Evolutionary conservation across 2,888 invertebrate genomes (phyloP).

Genomic region (Ectemnius continuus): DNA sequence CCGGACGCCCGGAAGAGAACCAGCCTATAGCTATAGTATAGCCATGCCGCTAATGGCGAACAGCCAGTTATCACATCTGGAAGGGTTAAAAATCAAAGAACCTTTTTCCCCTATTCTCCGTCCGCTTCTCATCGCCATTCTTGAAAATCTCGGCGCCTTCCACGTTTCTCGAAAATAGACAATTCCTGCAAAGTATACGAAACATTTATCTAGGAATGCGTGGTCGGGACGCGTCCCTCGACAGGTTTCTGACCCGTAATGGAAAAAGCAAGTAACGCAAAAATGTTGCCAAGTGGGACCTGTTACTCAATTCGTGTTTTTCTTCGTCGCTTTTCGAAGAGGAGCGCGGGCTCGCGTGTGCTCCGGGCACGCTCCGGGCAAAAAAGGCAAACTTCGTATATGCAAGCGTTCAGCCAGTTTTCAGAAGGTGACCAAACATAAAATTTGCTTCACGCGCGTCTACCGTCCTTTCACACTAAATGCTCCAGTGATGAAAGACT

Average conservation of each 20-base stretch:
- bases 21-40: slow-evolving; percentile 26
- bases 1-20: slow-evolving; percentile 65
- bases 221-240: background rate
- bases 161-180: slow-evolving; percentile 18
- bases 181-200: background rate
- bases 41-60: slow-evolving; percentile 7
- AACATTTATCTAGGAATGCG: background rate
- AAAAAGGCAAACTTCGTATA: background rate
- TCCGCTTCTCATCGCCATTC: background rate
- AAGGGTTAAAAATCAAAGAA: slow-evolving; percentile 66
- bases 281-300: background rate
- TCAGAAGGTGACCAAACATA: background rate
- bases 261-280: background rate
- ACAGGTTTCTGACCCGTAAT: background rate
- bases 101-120: slow-evolving; percentile 36
- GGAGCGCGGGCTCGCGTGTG: background rate
- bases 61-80: slow-evolving; percentile 58
- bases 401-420: background rate
- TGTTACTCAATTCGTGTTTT: slow-evolving; percentile 1
- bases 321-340: background rate
- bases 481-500: no score
- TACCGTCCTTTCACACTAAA: background rate
- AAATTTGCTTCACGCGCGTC: background rate
- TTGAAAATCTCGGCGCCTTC: background rate
- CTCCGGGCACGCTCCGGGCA: background rate